Conservation (phyloP, 2,797 vertebrate species). For the Thaleichthys pacificus region DNA sequence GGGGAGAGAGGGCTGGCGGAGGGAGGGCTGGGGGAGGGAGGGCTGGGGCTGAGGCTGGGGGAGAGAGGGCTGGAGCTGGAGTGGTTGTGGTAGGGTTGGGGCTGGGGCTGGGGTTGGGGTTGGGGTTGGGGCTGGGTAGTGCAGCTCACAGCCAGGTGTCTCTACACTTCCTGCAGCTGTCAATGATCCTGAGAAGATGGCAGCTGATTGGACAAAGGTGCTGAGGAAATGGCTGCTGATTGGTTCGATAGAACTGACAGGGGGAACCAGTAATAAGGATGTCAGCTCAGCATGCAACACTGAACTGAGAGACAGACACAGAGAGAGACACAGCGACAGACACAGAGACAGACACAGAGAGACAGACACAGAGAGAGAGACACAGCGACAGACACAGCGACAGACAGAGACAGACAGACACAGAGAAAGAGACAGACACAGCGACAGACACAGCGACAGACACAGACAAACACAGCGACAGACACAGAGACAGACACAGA, state of each 20-base stretch:
- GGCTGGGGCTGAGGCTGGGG: constrained; percentile 7
- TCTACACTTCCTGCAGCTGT: too few species aligned
- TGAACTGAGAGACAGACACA: constrained; percentile 33
- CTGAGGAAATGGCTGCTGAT: neutral
- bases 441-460: too few species aligned
- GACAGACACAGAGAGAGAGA: constrained; percentile 1
- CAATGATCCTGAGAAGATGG: too few species aligned
- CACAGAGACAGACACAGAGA: constrained; percentile 58
- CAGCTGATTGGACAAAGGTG: neutral
- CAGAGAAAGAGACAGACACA: too few species aligned
- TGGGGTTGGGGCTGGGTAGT: too few species aligned
- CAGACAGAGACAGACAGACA: too few species aligned
- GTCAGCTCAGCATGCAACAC: neutral
- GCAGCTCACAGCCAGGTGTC: too few species aligned
- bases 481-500: too few species aligned
- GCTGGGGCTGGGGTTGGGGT: constrained; percentile 14
- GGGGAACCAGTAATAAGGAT: neutral
- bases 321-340: constrained; percentile 51
- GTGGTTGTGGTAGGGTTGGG: constrained; percentile 38
- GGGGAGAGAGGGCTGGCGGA: constrained; percentile 29
- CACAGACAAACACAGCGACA: too few species aligned
- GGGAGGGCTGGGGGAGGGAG: constrained; percentile 23
- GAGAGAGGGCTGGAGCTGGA: constrained; percentile 29
- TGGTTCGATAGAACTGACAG: neutral
- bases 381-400: too few species aligned